Percentiles rank a stretch among this genome's conserved stretches.
Conservation (phyloP, 2,888 invertebrate genomes). For the Hartigia nigra region DNA sequence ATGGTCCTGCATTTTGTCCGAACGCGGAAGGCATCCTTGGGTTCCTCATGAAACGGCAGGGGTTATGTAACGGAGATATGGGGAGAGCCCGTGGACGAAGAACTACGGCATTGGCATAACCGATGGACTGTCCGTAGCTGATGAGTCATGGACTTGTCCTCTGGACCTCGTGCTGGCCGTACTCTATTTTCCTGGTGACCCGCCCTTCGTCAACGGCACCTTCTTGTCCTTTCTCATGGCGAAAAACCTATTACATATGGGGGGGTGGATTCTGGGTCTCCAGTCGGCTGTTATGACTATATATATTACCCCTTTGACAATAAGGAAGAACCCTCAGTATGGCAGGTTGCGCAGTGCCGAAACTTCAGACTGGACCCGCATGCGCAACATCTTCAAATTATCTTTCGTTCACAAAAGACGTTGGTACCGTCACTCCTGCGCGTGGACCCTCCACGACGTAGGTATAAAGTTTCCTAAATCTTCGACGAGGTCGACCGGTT, state of each 20-base stretch:
- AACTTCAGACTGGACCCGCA: background rate
- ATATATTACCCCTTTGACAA: background rate
- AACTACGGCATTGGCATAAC: conserved; percentile 46
- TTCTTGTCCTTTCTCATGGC: background rate
- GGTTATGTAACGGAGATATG: background rate
- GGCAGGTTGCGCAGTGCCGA: background rate
- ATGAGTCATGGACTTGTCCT: conserved; percentile 47
- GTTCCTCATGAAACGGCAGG: background rate
- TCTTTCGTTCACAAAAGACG: background rate
- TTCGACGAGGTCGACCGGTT: background rate
- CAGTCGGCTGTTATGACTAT: background rate
- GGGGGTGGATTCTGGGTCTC: background rate
- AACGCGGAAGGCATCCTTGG: conserved; percentile 10
- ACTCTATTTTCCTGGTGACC: background rate
- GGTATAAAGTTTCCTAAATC: background rate
- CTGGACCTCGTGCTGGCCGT: background rate
- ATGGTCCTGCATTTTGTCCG: conserved; percentile 32
- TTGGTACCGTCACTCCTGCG: background rate
- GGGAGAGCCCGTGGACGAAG: conserved; percentile 27
- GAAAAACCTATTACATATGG: background rate
- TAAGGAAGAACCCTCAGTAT: background rate
- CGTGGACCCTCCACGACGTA: background rate
- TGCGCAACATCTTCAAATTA: background rate
- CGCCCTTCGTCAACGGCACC: background rate
- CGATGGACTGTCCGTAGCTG: conserved; percentile 46